A percentile compares a stretch with the other conserved stretches of the same genome.
These are phyloP conservation scores for Xestia rhomboidea DNA, from an alignment of 2,888 invertebrate species.

Conservation along the genomic window DNA sequence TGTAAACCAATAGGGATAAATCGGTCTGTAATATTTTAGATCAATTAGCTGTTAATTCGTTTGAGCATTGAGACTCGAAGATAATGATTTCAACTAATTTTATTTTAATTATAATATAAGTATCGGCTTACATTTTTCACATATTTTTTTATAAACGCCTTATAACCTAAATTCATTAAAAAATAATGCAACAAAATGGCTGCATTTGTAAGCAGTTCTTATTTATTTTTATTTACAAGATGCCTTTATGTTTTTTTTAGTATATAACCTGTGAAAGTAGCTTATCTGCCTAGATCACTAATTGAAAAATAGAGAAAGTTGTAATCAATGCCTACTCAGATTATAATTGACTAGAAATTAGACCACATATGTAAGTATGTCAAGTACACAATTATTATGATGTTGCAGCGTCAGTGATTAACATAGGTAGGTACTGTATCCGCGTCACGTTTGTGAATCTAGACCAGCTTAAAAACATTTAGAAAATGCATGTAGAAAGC, in stretches of 20 bases:
- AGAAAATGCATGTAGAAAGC: not conserved
- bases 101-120: not conserved
- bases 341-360: conserved; percentile 35
- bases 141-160: not conserved
- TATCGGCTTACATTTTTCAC: not conserved
- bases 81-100: not conserved
- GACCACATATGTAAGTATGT: conserved; percentile 26
- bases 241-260: not conserved
- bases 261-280: conserved; percentile 22
- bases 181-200: not conserved
- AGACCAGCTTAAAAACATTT: conserved; percentile 12
- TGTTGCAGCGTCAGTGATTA: conserved; percentile 35
- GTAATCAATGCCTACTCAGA: conserved; percentile 10
- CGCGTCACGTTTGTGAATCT: not conserved
- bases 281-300: not conserved
- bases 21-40: not conserved
- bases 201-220: not conserved
- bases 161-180: not conserved
- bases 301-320: conserved; percentile 38
- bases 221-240: not conserved
- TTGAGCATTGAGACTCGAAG: not conserved
- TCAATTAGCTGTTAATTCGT: not conserved
- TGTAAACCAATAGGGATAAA: not conserved
- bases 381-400: conserved; percentile 44
- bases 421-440: conserved; percentile 5